Evolutionary conservation across 2,888 invertebrate genomes (phyloP).

Genomic region (Noctua comes): DNA sequence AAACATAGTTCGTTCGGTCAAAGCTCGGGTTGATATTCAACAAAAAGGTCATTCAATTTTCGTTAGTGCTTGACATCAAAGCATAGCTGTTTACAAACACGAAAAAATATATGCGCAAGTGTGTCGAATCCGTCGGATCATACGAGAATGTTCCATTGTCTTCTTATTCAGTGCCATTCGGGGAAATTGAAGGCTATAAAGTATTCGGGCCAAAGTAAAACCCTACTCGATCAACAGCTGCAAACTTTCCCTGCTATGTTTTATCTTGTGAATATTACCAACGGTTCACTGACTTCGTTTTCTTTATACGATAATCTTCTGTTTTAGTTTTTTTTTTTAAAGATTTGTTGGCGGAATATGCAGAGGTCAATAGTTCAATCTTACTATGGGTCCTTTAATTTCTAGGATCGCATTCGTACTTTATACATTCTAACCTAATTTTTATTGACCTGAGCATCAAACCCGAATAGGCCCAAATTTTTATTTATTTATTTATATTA

Average conservation of each 20-base stretch:
- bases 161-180: constrained; percentile 27
- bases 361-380: not conserved
- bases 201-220: constrained; percentile 20
- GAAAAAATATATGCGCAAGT: constrained; percentile 2
- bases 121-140: not conserved
- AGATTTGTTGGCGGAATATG: not conserved
- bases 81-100: constrained; percentile 27
- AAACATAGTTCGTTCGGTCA: constrained; percentile 16
- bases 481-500: no score
- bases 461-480: not conserved
- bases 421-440: not conserved
- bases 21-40: constrained; percentile 18
- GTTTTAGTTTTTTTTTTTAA: not conserved
- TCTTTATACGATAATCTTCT: not conserved
- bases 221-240: constrained; percentile 46
- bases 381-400: no score
- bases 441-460: not conserved
- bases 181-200: constrained; percentile 43
- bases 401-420: not conserved
- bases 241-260: constrained; percentile 35
- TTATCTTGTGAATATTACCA: constrained; percentile 29
- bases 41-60: constrained; percentile 38
- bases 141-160: constrained; percentile 20
- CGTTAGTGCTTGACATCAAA: constrained; percentile 27
- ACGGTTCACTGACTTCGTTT: constrained; percentile 37